Base-by-base conservation (phyloP, 2,888 invertebrate genomes). In the Camponotus fellah region DNA sequence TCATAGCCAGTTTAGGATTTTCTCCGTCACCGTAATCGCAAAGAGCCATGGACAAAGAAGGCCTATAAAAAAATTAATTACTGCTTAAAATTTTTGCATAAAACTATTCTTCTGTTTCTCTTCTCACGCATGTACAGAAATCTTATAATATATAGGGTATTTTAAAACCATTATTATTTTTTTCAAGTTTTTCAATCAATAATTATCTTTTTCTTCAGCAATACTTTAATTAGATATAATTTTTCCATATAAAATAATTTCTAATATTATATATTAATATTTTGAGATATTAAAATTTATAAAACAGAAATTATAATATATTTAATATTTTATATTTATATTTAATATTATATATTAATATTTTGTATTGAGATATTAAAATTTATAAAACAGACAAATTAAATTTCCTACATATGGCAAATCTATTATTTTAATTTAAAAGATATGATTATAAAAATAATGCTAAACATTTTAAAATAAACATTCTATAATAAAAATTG, bases 51-150 rank as follows among this genome's bases (percentile, higher is more conserved):
- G n/a, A 56, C 43, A 43, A 66, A 65, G 34, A 21, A 9, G 9
- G 14, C 3, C 6, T 32, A 12, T n/a, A 32, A 21, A 71, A 71
- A 79, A 32, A 58, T 58, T 71, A 43, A 17, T 26, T 26, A 26
- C 34, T 21, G 17, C 43, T 58, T 37, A 71, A 60, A 60, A 46
- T 21, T 21, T 71, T 71, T 34, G 37, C 34, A 43, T 21, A 5
- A 14, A 14, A 46, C 34, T 14, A 79, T 60, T 69, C 21, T 32
- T 32, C 26, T 32, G 58, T 71, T 46, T 46, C 17, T 79, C 43
- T 71, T 3, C 5, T 10, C 14, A 6, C 32, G 12, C 5, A 5
- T 4, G 37, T 12, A 37, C 4, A 14, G 60, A 43, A 37, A 37
- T 37, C 4, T 60, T 40, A 26, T 37, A 9, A 10, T 21, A 21